Conservation (phyloP, 2,113 vertebrate species). For the Carassius auratus region DNA sequence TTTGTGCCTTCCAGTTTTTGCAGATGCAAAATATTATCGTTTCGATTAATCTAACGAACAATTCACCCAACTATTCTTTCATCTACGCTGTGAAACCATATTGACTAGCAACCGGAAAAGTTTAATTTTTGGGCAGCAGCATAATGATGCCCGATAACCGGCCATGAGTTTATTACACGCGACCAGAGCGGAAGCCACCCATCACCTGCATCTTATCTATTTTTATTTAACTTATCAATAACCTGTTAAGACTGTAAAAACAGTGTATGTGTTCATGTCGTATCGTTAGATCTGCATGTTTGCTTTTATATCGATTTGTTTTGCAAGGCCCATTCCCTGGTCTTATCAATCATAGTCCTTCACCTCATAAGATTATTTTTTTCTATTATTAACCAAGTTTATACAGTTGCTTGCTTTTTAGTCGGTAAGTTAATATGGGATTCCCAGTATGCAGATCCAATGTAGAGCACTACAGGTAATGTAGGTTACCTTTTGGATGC, state of each 20-base stretch:
- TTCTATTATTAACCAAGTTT: neutral
- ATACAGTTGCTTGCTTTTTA: neutral
- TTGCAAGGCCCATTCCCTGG: conserved; percentile 21
- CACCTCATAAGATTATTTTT: neutral
- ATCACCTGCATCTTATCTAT: neutral
- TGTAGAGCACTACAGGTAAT: neutral
- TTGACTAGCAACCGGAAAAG: neutral
- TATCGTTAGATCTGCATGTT: neutral
- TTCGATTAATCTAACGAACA: neutral
- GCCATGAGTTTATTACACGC: conserved; percentile 55
- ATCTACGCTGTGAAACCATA: neutral
- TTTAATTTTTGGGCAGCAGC: neutral
- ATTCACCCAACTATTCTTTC: neutral
- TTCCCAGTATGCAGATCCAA: neutral
- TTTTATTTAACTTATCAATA: neutral
- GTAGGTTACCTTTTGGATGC: conserved; percentile 20
- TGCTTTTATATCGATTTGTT: conserved; percentile 14
- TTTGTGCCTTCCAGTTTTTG: conserved; percentile 13
- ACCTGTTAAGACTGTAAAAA: neutral
- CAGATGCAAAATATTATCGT: neutral
- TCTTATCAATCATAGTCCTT: neutral
- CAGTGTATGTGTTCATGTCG: neutral
- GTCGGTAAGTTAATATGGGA: neutral
- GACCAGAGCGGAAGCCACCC: conserved; percentile 22
- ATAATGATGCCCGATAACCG: conserved; percentile 27